Evolutionary conservation across 2,888 invertebrate genomes (phyloP).

Genomic region (Ormyrus nitidulus): DNA sequence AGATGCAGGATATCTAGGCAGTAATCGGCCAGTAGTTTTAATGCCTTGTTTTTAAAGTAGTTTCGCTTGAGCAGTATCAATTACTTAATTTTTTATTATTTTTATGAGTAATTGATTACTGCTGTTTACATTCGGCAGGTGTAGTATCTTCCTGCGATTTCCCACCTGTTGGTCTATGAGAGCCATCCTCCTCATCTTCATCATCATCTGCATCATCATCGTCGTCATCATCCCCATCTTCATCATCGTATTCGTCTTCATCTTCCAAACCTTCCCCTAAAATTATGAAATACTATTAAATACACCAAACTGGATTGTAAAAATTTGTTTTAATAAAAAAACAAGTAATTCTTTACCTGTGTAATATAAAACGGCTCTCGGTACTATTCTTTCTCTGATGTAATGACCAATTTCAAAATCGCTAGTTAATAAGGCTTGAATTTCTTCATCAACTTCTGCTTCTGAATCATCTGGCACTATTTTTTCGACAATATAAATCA

Average conservation of each 20-base stretch:
- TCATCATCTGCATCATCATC: slow-evolving; percentile 66
- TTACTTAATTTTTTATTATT: slow-evolving; percentile 38
- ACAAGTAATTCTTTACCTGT: slow-evolving; percentile 85
- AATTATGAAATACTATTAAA: slow-evolving; percentile 33
- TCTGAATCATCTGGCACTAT: slow-evolving; percentile 89
- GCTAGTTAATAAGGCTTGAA: slow-evolving; percentile 89
- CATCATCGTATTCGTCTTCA: slow-evolving; percentile 85
- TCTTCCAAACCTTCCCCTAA: slow-evolving; percentile 81
- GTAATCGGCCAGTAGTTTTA: slow-evolving; percentile 64
- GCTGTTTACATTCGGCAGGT: slow-evolving; percentile 83
- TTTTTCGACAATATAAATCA: slow-evolving; percentile 6
- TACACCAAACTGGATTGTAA: background rate
- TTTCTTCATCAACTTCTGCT: slow-evolving; percentile 91
- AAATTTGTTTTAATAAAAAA: background rate
- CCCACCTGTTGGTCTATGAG: slow-evolving; percentile 76
- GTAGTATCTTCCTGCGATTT: slow-evolving; percentile 72
- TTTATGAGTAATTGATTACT: slow-evolving; percentile 76
- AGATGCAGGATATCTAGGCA: slow-evolving; percentile 64
- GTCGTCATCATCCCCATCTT: slow-evolving; percentile 74
- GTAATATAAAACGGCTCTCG: slow-evolving; percentile 97
- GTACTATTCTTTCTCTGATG: slow-evolving; percentile 96
- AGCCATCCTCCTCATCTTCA: slow-evolving; percentile 79
- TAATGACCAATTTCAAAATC: slow-evolving; percentile 99
- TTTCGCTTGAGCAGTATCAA: slow-evolving; percentile 38
- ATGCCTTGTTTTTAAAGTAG: slow-evolving; percentile 50